These are phyloP conservation scores for Spondyliosoma cantharus DNA, from an alignment of 2,797 vertebrate species.

Conservation along the genomic window DNA sequence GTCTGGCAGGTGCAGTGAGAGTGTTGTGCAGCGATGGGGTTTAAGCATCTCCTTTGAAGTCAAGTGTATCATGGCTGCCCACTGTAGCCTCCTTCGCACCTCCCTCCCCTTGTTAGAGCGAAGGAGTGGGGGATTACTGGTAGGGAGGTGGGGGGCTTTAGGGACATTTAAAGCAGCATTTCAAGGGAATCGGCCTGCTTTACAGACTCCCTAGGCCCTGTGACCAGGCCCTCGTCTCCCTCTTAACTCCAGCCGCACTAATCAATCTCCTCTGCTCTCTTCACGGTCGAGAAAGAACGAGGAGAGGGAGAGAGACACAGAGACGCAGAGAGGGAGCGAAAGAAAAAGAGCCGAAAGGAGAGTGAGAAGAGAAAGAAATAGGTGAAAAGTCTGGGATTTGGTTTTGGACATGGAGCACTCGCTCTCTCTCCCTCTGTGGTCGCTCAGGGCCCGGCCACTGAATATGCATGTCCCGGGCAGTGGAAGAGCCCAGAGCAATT, in stretches of 20 bases:
- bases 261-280: slow-evolving; percentile 82
- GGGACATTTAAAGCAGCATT: slow-evolving; percentile 81
- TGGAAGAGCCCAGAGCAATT: slow-evolving; percentile 74
- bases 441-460: slow-evolving; percentile 62
- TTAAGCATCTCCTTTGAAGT: slow-evolving; percentile 77
- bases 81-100: slow-evolving; percentile 56
- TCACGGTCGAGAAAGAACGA: slow-evolving; percentile 67
- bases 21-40: slow-evolving; percentile 61
- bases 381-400: slow-evolving; percentile 72
- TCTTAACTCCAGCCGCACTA: slow-evolving; percentile 77
- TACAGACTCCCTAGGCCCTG: slow-evolving; percentile 68
- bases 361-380: slow-evolving; percentile 60
- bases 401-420: slow-evolving; percentile 59
- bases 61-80: slow-evolving; percentile 69
- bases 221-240: slow-evolving; percentile 73
- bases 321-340: slow-evolving; percentile 25
- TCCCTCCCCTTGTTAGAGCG: slow-evolving; percentile 57
- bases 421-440: slow-evolving; percentile 42
- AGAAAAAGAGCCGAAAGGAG: slow-evolving; percentile 37
- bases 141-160: slow-evolving; percentile 56
- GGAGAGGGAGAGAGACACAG: slow-evolving; percentile 41
- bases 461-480: slow-evolving; percentile 78
- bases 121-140: slow-evolving; percentile 69
- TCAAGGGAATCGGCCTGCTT: slow-evolving; percentile 79
- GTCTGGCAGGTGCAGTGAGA: slow-evolving; percentile 66